Conservation (phyloP, 2,797 vertebrate genomes). For the Paguma larvata region DNA sequence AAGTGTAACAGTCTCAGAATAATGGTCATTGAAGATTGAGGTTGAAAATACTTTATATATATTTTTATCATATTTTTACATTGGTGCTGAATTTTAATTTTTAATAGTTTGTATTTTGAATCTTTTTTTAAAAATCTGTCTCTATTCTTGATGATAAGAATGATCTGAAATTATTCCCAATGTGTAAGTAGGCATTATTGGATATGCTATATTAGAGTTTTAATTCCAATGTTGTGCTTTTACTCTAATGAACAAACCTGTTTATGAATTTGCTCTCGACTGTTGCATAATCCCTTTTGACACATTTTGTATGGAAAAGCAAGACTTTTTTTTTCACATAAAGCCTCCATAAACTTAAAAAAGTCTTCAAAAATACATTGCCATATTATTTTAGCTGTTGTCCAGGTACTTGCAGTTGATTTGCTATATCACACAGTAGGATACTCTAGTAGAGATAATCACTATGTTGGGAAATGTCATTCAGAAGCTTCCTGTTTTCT, state of each 20-base stretch:
- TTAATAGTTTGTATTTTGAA: slow-evolving; percentile 59
- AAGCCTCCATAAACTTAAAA: slow-evolving; percentile 41
- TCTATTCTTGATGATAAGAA: slow-evolving; percentile 62
- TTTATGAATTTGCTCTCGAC: slow-evolving; percentile 61
- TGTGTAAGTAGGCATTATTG: slow-evolving; percentile 55
- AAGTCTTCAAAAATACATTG: not conserved
- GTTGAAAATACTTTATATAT: slow-evolving; percentile 33
- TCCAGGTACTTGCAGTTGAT: slow-evolving; percentile 42
- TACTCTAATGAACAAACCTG: slow-evolving; percentile 54
- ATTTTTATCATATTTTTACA: slow-evolving; percentile 38
- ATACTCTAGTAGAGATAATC: slow-evolving; percentile 56
- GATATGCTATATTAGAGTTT: slow-evolving; percentile 66
- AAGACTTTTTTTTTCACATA: slow-evolving; percentile 46
- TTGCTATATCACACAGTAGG: slow-evolving; percentile 61
- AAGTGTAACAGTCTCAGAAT: slow-evolving; percentile 31
- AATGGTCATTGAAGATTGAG: slow-evolving; percentile 35
- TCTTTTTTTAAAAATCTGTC: slow-evolving; percentile 27
- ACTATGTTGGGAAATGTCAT: slow-evolving; percentile 50
- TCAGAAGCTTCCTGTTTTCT: slow-evolving; percentile 61
- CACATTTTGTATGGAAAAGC: slow-evolving; percentile 65
- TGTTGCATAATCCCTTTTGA: slow-evolving; percentile 54
- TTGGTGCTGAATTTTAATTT: slow-evolving; percentile 62
- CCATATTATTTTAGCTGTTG: slow-evolving; percentile 51
- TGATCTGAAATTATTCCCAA: slow-evolving; percentile 66
- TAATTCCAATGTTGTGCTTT: slow-evolving; percentile 57